Evolutionary conservation across 2,888 invertebrate genomes (phyloP).

Genomic region (Eupeodes latifasciatus): DNA sequence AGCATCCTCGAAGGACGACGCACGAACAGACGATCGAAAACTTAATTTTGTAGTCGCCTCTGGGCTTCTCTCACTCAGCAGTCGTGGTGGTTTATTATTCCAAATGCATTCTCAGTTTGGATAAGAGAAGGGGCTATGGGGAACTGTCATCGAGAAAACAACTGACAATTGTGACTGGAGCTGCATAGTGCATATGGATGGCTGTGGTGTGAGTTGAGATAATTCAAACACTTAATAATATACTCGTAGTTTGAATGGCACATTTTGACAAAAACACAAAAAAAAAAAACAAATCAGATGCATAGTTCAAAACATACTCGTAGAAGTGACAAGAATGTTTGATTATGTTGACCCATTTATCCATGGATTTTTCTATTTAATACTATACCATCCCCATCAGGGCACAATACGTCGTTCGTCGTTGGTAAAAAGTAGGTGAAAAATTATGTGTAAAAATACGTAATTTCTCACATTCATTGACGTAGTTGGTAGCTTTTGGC

Average conservation of each 20-base stretch:
- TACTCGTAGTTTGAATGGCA: conserved; percentile 68
- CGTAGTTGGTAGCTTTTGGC: neutral
- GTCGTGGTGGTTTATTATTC: conserved; percentile 59
- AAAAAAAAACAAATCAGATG: neutral
- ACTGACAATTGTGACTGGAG: neutral
- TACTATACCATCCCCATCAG: neutral
- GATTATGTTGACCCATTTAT: conserved; percentile 68
- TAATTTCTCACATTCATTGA: conserved; percentile 55
- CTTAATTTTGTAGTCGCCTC: conserved; percentile 56
- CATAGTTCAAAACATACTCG: conserved; percentile 2
- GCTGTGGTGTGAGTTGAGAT: conserved; percentile 52
- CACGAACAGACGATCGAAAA: conserved; percentile 27
- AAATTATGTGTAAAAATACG: neutral
- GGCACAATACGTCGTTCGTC: neutral
- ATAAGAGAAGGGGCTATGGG: neutral
- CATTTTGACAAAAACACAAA: conserved; percentile 62
- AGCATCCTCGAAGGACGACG: conserved; percentile 45
- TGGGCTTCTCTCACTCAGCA: conserved; percentile 12
- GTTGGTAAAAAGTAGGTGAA: conserved; percentile 30
- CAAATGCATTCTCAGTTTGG: conserved; percentile 53
- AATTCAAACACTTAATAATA: conserved; percentile 57
- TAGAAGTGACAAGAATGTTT: conserved; percentile 51
- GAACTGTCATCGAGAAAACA: neutral
- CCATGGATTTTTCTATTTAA: conserved; percentile 31
- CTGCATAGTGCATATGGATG: neutral